Base-by-base conservation (phyloP, 2,113 vertebrate species). In the Eurypyga helias region DNA sequence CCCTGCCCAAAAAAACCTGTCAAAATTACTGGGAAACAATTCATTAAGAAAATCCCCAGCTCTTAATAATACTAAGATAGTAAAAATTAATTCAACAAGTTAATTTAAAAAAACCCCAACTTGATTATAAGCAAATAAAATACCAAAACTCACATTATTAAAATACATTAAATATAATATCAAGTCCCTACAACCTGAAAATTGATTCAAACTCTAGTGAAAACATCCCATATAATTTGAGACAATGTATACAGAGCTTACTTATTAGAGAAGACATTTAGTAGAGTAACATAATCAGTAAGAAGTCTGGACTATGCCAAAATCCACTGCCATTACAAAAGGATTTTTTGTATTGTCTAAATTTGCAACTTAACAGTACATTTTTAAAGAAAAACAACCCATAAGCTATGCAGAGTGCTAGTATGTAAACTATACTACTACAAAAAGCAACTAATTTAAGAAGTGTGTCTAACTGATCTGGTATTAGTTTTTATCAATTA, bases 391-490 rank as follows among this genome's bases (percentile, higher is more conserved):
- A 45, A 70, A 52, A 25, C n/a, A 49, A 66, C 1, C 2, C 41
- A 41, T 10, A 41, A 57, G 5, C 7, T 70, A 29, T 24, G 3
- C 19, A 86, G 16, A 23, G 2, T 14, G 2, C 9, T 25, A 43
- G 4, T n/a, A 36, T 13, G 13, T 11, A 61, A 88, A 65, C 13
- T 28, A 21, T 0, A 81, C 24, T 3, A 60, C 34, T 45, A 33
- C 9, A 9, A 76, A 83, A 78, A 70, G 0, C 6, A 67, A 51
- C 9, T 79, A 3, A 75, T 85, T 75, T 64, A 89, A 70, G 36
- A 87, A 70, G 2, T 0, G 0, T n/a, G 1, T 58, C 38, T 78
- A 62, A 49, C 23, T 51, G 9, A 78, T 64, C 45, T 45, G 14
- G 3, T 45, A 45, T 57, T 21, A 82, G 4, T 60, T 89, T 81